Evolutionary conservation across 1,140 invertebrate genomes (phyloP).

Genomic region (Drosophila micromelanica): DNA sequence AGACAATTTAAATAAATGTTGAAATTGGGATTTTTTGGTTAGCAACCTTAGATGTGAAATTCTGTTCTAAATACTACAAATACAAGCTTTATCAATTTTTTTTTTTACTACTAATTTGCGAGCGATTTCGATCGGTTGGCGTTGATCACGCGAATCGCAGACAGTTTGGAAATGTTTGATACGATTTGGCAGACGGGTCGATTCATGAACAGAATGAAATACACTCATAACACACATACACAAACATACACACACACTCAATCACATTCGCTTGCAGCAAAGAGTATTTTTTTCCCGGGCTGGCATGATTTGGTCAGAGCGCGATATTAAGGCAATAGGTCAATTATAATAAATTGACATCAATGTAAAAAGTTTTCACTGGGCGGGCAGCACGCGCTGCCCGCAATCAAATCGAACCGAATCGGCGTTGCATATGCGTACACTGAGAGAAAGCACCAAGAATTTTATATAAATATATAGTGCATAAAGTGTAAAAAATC

Average conservation of each 20-base stretch:
- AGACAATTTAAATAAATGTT: too few relatives aligned
- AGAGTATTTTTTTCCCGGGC: conserved; percentile 57
- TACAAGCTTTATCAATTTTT: too few relatives aligned
- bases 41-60: too few relatives aligned
- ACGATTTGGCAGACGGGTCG: conserved; percentile 1
- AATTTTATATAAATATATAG: too few relatives aligned
- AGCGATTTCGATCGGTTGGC: conserved; percentile 4
- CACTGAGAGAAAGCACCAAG: neutral
- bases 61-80: too few relatives aligned
- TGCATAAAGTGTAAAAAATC: too few relatives aligned
- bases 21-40: too few relatives aligned
- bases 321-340: conserved; percentile 84
- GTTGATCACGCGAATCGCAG: conserved; percentile 18
- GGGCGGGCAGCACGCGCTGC: conserved; percentile 42
- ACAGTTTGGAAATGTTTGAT: conserved; percentile 29
- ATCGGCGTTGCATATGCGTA: conserved; percentile 27
- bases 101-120: too few relatives aligned
- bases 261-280: conserved; percentile 24
- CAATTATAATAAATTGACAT: conserved; percentile 84
- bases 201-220: conserved; percentile 32
- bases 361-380: conserved; percentile 75
- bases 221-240: conserved; percentile 19
- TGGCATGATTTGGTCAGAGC: conserved; percentile 75
- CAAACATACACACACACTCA: conserved; percentile 15
- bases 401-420: conserved; percentile 28